Conservation (phyloP, 2,797 vertebrate species). For the Platyrinchus mystaceus region DNA sequence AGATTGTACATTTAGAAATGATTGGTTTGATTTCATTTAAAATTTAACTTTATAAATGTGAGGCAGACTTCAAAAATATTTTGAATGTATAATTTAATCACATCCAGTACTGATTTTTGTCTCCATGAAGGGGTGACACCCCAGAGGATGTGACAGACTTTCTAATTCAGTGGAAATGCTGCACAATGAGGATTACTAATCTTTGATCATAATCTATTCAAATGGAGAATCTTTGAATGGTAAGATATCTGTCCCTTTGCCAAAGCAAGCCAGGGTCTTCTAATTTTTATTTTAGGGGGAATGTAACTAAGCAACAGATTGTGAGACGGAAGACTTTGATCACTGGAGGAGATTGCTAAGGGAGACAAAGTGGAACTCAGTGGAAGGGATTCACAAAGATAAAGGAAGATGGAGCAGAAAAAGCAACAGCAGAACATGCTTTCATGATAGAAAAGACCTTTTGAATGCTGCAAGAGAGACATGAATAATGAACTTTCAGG, state of each 20-base stretch:
- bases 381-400: background rate
- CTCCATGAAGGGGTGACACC: background rate
- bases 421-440: background rate
- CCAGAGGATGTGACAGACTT: background rate
- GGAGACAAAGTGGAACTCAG: background rate
- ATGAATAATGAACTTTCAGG: background rate
- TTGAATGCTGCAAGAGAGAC: background rate
- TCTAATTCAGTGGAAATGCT: background rate
- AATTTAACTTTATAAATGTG: background rate
- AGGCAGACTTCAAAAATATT: background rate
- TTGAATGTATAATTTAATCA: background rate
- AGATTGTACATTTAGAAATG: background rate
- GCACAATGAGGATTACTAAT: background rate
- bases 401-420: background rate
- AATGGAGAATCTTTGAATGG: background rate
- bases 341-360: background rate
- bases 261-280: background rate
- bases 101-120: background rate
- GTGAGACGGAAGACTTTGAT: background rate
- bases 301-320: background rate
- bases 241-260: background rate
- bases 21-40: background rate
- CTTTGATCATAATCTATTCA: background rate
- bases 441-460: background rate
- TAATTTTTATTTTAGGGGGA: background rate